Evolutionary conservation across 2,888 invertebrate species (phyloP).

Genomic region (Drosophila colorata): DNA sequence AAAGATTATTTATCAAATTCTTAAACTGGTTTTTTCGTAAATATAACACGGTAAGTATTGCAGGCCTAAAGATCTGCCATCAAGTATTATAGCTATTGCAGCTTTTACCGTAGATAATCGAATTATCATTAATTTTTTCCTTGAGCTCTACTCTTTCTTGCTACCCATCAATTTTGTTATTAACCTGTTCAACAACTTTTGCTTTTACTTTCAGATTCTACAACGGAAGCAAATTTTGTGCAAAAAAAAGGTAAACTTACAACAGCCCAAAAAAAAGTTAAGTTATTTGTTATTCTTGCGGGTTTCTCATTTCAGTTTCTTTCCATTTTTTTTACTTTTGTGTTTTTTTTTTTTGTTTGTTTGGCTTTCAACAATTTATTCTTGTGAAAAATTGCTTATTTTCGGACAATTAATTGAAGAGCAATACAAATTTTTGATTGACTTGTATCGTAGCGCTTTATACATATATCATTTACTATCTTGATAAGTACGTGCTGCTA

Average conservation of each 20-base stretch:
- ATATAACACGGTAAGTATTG: background rate
- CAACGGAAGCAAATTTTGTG: slow-evolving; percentile 56
- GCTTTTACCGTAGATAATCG: slow-evolving; percentile 7
- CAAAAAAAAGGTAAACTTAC: slow-evolving; percentile 40
- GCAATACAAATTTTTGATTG: slow-evolving; percentile 13
- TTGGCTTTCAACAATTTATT: slow-evolving; percentile 12
- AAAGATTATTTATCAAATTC: slow-evolving; percentile 21
- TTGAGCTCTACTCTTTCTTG: slow-evolving; percentile 4
- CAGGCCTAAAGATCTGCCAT: background rate
- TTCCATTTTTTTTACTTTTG: background rate
- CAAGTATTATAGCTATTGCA: background rate
- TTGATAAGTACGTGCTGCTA: slow-evolving; percentile 14
- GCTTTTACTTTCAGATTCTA: slow-evolving; percentile 71
- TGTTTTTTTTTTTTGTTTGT: background rate
- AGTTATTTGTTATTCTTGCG: slow-evolving; percentile 40
- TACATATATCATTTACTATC: slow-evolving; percentile 8
- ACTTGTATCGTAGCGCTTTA: background rate
- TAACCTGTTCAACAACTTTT: slow-evolving; percentile 39
- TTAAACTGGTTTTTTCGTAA: background rate
- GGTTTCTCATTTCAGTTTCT: slow-evolving; percentile 42
- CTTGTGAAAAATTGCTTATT: slow-evolving; percentile 2
- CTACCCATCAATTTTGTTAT: slow-evolving; percentile 5
- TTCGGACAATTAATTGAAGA: slow-evolving; percentile 30
- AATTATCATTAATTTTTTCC: slow-evolving; percentile 1
- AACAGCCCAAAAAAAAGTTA: slow-evolving; percentile 5